These are phyloP conservation scores for Trididemnum clinides DNA, from an alignment of 23 tunicate genomes.

Conservation along the genomic window DNA sequence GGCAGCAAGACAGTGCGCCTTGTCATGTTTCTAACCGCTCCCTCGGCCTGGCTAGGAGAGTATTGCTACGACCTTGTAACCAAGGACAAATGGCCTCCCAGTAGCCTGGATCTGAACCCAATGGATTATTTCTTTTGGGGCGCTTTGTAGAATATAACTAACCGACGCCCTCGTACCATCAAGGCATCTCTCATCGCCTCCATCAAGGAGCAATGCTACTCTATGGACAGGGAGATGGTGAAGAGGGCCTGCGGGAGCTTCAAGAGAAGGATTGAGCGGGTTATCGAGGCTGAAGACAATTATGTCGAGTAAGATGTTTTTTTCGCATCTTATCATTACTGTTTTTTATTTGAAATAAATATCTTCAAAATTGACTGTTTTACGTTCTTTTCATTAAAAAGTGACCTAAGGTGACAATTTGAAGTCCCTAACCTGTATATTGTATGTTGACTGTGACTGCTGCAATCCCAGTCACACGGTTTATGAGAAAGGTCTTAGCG, in stretches of 20 bases:
- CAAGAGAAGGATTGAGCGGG: not conserved
- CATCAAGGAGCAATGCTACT: not conserved
- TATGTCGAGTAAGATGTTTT: not conserved
- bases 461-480: too few species aligned
- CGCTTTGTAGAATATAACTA: not conserved
- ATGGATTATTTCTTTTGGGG: not conserved
- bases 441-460: too few species aligned
- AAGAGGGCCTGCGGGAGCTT: not conserved
- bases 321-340: not conserved
- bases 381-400: not conserved
- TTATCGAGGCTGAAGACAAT: not conserved
- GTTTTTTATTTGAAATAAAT: too few species aligned
- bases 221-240: too few species aligned
- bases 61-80: not conserved
- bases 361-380: too few species aligned
- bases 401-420: not conserved
- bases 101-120: not conserved
- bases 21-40: not conserved
- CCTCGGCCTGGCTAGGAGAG: not conserved
- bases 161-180: not conserved
- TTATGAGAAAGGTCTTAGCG: too few species aligned
- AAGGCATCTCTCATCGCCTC: not conserved
- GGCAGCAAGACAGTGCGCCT: not conserved
- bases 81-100: not conserved
- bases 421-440: too few species aligned